Evolutionary conservation across 2,797 vertebrate genomes (phyloP).

Genomic region (Hirundo rustica): DNA sequence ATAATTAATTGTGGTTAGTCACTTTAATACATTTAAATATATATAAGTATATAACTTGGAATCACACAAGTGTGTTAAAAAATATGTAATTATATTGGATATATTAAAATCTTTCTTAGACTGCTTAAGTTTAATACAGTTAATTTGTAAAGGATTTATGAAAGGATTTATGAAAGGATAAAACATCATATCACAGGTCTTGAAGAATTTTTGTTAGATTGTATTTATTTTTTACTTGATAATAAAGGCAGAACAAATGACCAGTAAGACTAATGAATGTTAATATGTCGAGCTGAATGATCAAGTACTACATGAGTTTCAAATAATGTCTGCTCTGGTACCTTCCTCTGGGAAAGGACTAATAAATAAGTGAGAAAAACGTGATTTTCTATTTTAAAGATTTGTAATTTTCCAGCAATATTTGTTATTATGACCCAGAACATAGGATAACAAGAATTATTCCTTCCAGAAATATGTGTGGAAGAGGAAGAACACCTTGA

Average conservation of each 20-base stretch:
- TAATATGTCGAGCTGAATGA: slow-evolving; percentile 76
- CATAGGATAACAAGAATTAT: not conserved
- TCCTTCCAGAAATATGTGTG: not conserved
- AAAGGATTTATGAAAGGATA: not conserved
- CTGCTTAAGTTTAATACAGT: slow-evolving; percentile 18
- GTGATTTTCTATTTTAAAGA: not conserved
- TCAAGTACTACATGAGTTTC: slow-evolving; percentile 80
- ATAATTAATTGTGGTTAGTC: not conserved
- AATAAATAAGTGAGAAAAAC: slow-evolving; percentile 68
- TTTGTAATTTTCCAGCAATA: slow-evolving; percentile 1
- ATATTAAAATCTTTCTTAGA: slow-evolving; percentile 9
- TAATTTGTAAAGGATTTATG: slow-evolving; percentile 40
- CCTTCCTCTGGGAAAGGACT: slow-evolving; percentile 50
- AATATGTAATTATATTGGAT: not conserved
- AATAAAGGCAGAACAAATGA: slow-evolving; percentile 83
- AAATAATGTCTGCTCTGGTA: slow-evolving; percentile 71
- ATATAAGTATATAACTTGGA: not conserved
- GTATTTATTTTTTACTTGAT: slow-evolving; percentile 84
- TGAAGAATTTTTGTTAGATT: slow-evolving; percentile 85
- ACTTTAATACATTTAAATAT: not conserved
- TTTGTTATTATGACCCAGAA: not conserved
- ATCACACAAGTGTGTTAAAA: slow-evolving; percentile 1
- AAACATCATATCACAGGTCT: slow-evolving; percentile 75
- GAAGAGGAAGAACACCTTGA: not conserved
- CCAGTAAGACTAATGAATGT: slow-evolving; percentile 78